Conservation (phyloP, 2,888 invertebrate species). For the Tridacna crocea region DNA sequence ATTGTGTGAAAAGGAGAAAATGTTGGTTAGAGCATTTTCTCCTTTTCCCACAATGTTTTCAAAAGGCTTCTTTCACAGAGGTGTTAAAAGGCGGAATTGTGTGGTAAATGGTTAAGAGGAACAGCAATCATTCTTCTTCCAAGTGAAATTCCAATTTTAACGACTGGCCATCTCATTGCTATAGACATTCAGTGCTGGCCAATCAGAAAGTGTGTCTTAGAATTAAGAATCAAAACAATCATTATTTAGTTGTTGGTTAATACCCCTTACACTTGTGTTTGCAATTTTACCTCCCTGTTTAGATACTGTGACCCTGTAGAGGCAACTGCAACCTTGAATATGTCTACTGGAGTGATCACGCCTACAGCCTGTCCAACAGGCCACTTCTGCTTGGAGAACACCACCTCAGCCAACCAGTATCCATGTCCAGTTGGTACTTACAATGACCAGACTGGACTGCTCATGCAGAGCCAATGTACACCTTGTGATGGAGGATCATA, state of each 20-base stretch:
- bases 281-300: neutral
- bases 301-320: slow-evolving; percentile 80
- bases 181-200: too few species aligned
- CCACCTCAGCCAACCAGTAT: slow-evolving; percentile 68
- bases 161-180: too few species aligned
- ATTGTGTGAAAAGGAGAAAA: slow-evolving; percentile 1
- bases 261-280: too few species aligned
- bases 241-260: too few species aligned
- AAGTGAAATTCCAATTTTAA: too few species aligned
- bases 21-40: slow-evolving; percentile 2
- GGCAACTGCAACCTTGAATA: slow-evolving; percentile 64
- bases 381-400: slow-evolving; percentile 78
- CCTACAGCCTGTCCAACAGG: slow-evolving; percentile 76
- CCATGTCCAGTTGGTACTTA: slow-evolving; percentile 80
- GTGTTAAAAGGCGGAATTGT: neutral
- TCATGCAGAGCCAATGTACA: slow-evolving; percentile 71
- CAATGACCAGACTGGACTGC: slow-evolving; percentile 74
- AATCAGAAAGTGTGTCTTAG: too few species aligned
- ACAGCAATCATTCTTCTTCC: too few species aligned
- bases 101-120: neutral
- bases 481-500: slow-evolving; percentile 76
- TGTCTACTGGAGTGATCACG: slow-evolving; percentile 69
- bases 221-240: too few species aligned
- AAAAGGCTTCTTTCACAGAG: neutral
- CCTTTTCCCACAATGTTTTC: slow-evolving; percentile 1